Conservation (phyloP, 2,888 invertebrate genomes). For the Abrostola triplasia region DNA sequence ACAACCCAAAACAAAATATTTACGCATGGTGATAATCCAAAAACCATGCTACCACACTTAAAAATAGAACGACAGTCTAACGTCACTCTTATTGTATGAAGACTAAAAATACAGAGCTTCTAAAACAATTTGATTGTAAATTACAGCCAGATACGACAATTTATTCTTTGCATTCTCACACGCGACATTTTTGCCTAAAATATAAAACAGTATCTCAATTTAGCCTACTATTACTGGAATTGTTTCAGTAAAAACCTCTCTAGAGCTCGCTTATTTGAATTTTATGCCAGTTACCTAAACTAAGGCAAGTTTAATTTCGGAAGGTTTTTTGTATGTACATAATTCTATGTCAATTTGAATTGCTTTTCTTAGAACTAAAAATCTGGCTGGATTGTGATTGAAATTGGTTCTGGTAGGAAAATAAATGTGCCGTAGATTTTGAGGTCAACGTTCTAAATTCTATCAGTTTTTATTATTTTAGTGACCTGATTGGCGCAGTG, state of each 20-base stretch:
- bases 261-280: slow-evolving; percentile 55
- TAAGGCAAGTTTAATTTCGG: slow-evolving; percentile 47
- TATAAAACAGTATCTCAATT: slow-evolving; percentile 52
- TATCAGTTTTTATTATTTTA: too few relatives aligned
- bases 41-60: too few relatives aligned
- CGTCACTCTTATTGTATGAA: too few relatives aligned
- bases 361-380: slow-evolving; percentile 23
- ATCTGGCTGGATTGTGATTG: slow-evolving; percentile 2
- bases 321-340: slow-evolving; percentile 39
- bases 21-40: too few relatives aligned
- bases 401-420: not conserved
- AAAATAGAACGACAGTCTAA: too few relatives aligned
- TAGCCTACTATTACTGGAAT: slow-evolving; percentile 62
- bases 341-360: slow-evolving; percentile 21
- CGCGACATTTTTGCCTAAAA: not conserved
- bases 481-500: too few relatives aligned
- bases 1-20: too few relatives aligned
- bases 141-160: not conserved
- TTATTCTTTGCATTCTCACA: not conserved
- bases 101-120: too few relatives aligned
- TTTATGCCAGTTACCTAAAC: slow-evolving; percentile 48
- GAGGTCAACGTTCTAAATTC: too few relatives aligned
- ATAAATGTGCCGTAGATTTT: not conserved
- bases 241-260: slow-evolving; percentile 60
- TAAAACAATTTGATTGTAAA: too few relatives aligned